Percentiles rank a stretch among this genome's conserved stretches.
phyloP scores from a whole-genome alignment of 2,797 vertebrate species.

The Lepus townsendii region DNA sequence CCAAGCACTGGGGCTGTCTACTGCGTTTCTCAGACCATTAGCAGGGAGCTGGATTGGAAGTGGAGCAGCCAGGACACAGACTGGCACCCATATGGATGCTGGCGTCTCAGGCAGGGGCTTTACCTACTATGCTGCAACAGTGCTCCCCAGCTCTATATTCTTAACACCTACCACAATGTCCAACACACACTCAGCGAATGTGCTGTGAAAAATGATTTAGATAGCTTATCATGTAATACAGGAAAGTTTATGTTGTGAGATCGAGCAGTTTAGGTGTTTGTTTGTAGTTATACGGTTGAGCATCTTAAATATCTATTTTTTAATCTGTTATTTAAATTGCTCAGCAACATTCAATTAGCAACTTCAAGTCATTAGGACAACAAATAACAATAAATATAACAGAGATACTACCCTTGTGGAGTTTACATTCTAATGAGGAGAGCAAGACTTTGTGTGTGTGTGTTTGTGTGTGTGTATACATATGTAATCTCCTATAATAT shows the following conservation, averaged over 20 bases:
- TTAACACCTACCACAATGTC: neutral
- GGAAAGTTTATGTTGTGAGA: neutral
- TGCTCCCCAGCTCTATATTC: neutral
- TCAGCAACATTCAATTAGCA: conserved; percentile 4
- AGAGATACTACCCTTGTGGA: conserved; percentile 30
- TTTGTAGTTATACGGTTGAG: conserved; percentile 40
- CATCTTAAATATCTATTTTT: conserved; percentile 45
- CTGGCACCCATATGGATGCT: too few relatives aligned
- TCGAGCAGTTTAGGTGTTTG: conserved; percentile 35
- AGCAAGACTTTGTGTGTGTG: neutral
- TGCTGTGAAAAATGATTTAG: conserved; percentile 41
- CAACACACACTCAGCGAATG: neutral
- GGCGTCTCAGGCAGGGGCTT: too few relatives aligned
- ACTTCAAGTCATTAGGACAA: conserved; percentile 27
- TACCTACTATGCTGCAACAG: too few relatives aligned
- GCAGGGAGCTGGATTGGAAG: too few relatives aligned
- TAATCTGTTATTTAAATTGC: conserved; percentile 33
- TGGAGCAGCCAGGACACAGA: too few relatives aligned
- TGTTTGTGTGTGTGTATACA: neutral
- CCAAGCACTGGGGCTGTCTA: too few relatives aligned
- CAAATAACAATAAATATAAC: neutral
- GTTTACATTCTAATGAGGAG: conserved; percentile 32
- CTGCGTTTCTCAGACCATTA: too few relatives aligned
- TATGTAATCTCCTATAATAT: neutral
- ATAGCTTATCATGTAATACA: neutral